Evolutionary conservation across 2,888 invertebrate species (phyloP).

Genomic region (Orthosia gracilis): DNA sequence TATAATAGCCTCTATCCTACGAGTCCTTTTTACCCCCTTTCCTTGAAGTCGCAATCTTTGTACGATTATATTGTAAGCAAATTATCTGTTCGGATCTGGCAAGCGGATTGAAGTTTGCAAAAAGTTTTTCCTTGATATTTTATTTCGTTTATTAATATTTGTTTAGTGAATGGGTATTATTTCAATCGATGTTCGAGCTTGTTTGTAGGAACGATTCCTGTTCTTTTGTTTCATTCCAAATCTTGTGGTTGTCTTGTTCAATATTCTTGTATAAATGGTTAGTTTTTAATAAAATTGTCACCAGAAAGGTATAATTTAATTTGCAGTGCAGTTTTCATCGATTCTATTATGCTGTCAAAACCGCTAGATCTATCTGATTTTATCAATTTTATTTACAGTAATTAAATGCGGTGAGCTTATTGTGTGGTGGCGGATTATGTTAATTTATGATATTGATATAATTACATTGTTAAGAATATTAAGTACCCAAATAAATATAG

Average conservation of each 20-base stretch:
- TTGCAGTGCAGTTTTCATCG: constrained; percentile 9
- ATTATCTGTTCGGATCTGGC: constrained; percentile 89
- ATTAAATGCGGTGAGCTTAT: constrained; percentile 13
- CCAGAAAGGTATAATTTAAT: background rate
- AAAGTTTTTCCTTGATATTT: constrained; percentile 72
- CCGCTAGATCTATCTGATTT: background rate
- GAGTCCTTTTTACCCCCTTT: constrained; percentile 86
- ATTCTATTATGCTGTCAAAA: constrained; percentile 39
- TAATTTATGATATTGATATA: constrained; percentile 22
- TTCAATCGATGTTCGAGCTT: constrained; percentile 15
- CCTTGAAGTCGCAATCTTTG: constrained; percentile 87
- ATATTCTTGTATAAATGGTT: background rate
- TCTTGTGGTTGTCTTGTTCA: background rate
- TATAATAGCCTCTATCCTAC: constrained; percentile 88
- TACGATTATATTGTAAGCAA: constrained; percentile 91
- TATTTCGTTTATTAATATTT: constrained; percentile 73
- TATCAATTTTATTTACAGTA: constrained; percentile 23
- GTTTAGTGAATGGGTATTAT: constrained; percentile 37
- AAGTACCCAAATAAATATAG: background rate
- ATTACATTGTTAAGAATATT: constrained; percentile 7
- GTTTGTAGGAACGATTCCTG: background rate
- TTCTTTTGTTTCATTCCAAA: background rate
- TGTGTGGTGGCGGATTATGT: constrained; percentile 17
- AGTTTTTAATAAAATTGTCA: background rate
- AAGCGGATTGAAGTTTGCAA: constrained; percentile 77